These are phyloP conservation scores for Lordiphosa collinella DNA, from an alignment of 1,140 invertebrate species.

Conservation along the genomic window DNA sequence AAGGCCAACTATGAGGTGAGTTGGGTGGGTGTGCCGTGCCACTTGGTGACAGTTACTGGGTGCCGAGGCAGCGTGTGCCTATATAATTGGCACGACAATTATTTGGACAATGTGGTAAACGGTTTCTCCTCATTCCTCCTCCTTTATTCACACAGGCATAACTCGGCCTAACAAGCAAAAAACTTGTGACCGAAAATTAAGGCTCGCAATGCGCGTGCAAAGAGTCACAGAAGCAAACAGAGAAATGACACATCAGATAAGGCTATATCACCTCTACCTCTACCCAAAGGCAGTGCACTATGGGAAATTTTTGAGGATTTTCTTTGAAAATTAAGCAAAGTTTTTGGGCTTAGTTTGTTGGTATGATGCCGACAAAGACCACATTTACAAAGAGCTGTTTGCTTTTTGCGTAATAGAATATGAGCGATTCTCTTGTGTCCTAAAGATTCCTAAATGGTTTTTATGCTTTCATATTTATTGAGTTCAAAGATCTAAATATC, in stretches of 20 bases:
- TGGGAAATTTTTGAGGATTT: conserved; percentile 12
- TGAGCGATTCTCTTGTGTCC: too few species aligned
- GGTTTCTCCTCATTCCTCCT: conserved; percentile 27
- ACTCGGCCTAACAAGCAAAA: conserved; percentile 64
- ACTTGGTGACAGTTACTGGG: conserved; percentile 22
- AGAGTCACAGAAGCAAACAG: conserved; percentile 64
- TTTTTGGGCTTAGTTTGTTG: too few species aligned
- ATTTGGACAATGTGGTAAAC: conserved; percentile 57
- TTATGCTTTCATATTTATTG: too few species aligned
- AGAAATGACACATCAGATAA: conserved; percentile 78
- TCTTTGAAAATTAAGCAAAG: too few species aligned
- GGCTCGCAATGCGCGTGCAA: conserved; percentile 60
- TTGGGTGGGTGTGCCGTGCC: conserved; percentile 22
- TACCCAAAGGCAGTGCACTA: conserved; percentile 13
- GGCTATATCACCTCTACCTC: conserved; percentile 68
- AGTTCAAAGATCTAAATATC: too few species aligned
- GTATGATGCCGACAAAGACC: too few species aligned
- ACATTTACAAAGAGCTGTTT: too few species aligned
- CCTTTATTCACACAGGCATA: conserved; percentile 22
- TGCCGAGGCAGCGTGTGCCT: conserved; percentile 34
- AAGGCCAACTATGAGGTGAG: conserved; percentile 32
- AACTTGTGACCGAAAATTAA: conserved; percentile 65
- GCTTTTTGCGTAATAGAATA: too few species aligned
- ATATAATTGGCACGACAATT: conserved; percentile 63
- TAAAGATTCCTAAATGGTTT: too few species aligned